Percentiles rank a stretch among this genome's conserved stretches.
These are phyloP conservation scores for Steinernema hermaphroditum DNA, from an alignment of 2,888 invertebrate genomes.

Conservation along the genomic window DNA sequence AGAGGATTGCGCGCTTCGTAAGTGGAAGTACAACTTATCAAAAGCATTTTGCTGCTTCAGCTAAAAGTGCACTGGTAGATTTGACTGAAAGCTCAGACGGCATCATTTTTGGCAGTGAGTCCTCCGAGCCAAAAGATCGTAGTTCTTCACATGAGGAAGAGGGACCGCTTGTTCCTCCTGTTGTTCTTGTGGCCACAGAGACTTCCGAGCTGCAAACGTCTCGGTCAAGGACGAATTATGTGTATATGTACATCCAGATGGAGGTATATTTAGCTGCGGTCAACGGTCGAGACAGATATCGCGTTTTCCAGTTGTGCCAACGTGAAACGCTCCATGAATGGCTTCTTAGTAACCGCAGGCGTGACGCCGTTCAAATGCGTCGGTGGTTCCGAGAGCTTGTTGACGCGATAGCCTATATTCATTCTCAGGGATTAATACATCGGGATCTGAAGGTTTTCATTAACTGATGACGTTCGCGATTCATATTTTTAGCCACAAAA, in stretches of 20 bases:
- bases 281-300: too few relatives aligned
- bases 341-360: conserved; percentile 71
- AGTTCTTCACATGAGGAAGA: background rate
- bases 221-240: conserved; percentile 55
- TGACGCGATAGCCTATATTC: conserved; percentile 92
- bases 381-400: conserved; percentile 82
- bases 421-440: conserved; percentile 87
- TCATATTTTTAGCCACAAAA: conserved; percentile 76
- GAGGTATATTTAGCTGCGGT: conserved; percentile 39
- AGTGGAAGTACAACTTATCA: background rate
- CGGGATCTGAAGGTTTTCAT: conserved; percentile 82
- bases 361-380: conserved; percentile 40
- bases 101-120: conserved; percentile 30
- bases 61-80: background rate
- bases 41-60: too few relatives aligned
- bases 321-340: conserved; percentile 81
- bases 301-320: conserved; percentile 48
- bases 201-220: conserved; percentile 39
- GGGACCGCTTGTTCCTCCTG: conserved; percentile 14
- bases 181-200: conserved; percentile 38
- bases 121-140: background rate
- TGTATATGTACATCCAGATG: conserved; percentile 95
- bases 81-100: conserved; percentile 23
- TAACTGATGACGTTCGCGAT: background rate
- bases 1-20: background rate